These are phyloP conservation scores for Cochlearius cochlearius DNA, from an alignment of 2,113 vertebrate species.

Conservation along the genomic window DNA sequence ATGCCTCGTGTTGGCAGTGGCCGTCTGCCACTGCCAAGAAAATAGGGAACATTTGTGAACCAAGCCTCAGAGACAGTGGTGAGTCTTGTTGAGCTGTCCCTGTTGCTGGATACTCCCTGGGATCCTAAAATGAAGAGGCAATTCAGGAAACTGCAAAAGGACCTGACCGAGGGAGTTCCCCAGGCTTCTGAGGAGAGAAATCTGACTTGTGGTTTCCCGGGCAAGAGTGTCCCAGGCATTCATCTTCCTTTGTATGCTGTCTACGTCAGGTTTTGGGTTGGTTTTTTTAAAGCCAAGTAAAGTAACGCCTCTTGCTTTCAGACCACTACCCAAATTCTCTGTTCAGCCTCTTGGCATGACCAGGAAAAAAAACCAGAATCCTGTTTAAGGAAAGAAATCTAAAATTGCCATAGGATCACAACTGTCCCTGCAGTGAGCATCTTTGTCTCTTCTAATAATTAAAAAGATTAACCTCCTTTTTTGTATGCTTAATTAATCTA, in stretches of 20 bases:
- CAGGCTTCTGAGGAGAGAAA: background rate
- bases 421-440: background rate
- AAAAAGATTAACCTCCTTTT: background rate
- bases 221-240: background rate
- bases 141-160: background rate
- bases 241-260: background rate
- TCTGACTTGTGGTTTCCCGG: background rate
- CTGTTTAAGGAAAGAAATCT: background rate
- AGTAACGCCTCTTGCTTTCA: background rate
- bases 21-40: background rate
- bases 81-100: background rate
- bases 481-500: background rate
- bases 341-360: background rate
- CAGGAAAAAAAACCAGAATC: background rate
- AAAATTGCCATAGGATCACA: background rate
- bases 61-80: background rate
- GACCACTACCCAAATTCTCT: background rate
- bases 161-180: background rate
- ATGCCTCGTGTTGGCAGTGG: accelerated
- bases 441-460: background rate
- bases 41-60: background rate
- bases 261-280: background rate
- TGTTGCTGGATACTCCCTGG: background rate
- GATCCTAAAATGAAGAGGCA: background rate
- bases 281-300: background rate